phyloP scores from a whole-genome alignment of 64 coral and sea anemone species.

The Pachyseris speciosa region DNA sequence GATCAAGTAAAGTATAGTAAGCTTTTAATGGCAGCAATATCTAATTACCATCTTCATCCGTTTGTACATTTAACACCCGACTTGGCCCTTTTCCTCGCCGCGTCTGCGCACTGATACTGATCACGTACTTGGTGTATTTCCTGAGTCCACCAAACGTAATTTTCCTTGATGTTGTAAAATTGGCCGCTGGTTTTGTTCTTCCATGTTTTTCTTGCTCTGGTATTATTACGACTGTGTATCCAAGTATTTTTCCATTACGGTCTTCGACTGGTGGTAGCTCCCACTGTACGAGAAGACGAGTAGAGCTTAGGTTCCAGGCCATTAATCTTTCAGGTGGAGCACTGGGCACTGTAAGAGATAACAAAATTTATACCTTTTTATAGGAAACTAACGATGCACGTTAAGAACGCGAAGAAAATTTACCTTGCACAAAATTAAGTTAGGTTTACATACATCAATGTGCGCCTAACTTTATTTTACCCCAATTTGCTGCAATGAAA shows the following conservation, averaged over 20 bases:
- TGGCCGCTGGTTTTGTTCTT: neutral
- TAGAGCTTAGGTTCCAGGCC: slow-evolving; percentile 28
- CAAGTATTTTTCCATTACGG: slow-evolving; percentile 13
- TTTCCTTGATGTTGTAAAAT: neutral
- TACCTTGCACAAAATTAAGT: too few relatives aligned
- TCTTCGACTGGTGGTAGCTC: neutral
- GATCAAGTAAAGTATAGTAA: too few relatives aligned
- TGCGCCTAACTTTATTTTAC: too few relatives aligned
- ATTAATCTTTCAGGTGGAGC: slow-evolving; percentile 8
- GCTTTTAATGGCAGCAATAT: too few relatives aligned
- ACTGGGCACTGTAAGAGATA: neutral
- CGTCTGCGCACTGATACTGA: neutral
- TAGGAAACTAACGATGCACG: too few relatives aligned
- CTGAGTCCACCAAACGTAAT: neutral
- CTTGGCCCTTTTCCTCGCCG: neutral
- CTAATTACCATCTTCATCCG: slow-evolving; percentile 44
- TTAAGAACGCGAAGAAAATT: too few relatives aligned
- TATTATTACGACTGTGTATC: neutral
- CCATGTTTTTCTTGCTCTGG: neutral
- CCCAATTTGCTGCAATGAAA: too few relatives aligned
- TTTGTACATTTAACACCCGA: neutral
- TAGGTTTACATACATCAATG: too few relatives aligned
- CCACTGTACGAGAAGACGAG: neutral
- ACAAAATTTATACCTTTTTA: too few relatives aligned
- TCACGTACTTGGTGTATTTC: neutral